Conservation (phyloP, 2,888 invertebrate species). For the Dendrolimus houi region DNA sequence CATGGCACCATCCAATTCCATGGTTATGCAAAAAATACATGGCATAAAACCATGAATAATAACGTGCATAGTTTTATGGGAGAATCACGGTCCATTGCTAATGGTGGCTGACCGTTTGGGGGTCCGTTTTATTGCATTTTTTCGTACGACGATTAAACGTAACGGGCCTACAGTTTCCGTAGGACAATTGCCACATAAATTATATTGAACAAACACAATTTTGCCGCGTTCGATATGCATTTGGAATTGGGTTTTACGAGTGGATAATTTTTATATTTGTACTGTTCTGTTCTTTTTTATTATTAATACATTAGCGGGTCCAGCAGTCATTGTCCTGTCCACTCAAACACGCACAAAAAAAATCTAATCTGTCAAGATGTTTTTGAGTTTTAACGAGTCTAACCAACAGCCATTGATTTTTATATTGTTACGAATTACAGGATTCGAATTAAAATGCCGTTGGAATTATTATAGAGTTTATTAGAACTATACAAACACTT, state of each 20-base stretch:
- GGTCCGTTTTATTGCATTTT: conserved; percentile 50
- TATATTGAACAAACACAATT: conserved; percentile 57
- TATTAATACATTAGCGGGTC: background rate
- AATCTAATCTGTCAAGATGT: too few relatives aligned
- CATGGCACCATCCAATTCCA: conserved; percentile 47
- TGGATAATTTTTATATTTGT: conserved; percentile 10
- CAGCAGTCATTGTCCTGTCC: too few relatives aligned
- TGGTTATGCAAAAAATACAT: conserved; percentile 39
- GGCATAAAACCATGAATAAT: conserved; percentile 48
- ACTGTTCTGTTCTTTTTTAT: conserved; percentile 12
- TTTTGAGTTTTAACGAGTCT: too few relatives aligned
- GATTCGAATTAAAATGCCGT: too few relatives aligned
- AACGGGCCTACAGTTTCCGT: conserved; percentile 65
- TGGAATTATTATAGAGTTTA: too few relatives aligned
- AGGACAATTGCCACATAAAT: conserved; percentile 66
- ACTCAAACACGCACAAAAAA: too few relatives aligned
- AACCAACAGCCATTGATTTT: too few relatives aligned
- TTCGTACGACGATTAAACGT: conserved; percentile 58
- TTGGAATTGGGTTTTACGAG: conserved; percentile 6
- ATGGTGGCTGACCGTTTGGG: conserved; percentile 43
- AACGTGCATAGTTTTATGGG: conserved; percentile 49
- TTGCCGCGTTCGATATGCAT: conserved; percentile 46
- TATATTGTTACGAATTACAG: too few relatives aligned
- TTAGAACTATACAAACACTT: too few relatives aligned
- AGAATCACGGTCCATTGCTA: conserved; percentile 55